Conservation (phyloP, 2,113 vertebrate species). For the Machaerirhynchus nigripectus region DNA sequence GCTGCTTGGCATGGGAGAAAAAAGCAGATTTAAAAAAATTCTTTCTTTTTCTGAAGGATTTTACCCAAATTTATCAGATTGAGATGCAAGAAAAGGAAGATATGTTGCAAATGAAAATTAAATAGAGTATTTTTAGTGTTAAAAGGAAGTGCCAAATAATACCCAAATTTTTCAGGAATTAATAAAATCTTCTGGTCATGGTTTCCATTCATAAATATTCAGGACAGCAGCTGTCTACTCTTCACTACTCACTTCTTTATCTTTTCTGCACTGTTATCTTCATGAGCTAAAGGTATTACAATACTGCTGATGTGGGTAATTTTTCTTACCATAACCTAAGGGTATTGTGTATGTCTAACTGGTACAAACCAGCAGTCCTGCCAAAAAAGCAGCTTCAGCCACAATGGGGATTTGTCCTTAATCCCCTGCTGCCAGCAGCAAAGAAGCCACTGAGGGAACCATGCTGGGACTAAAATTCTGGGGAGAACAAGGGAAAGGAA, state of each 20-base stretch:
- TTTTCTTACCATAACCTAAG: not conserved
- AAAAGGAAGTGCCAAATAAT: not conserved
- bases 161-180: not conserved
- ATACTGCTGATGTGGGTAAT: not conserved
- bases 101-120: not conserved
- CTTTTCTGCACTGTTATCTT: not conserved
- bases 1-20: not conserved
- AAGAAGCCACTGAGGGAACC: not conserved
- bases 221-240: not conserved
- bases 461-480: rapidly evolving
- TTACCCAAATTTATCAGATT: not conserved
- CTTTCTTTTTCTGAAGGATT: not conserved
- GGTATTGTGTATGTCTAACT: not conserved
- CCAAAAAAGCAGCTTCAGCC: not conserved
- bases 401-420: not conserved
- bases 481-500: not conserved
- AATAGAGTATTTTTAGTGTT: not conserved
- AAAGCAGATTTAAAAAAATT: not conserved
- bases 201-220: not conserved
- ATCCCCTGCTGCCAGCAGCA: rapidly evolving
- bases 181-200: not conserved
- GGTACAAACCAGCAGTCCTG: not conserved
- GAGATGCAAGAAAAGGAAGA: not conserved
- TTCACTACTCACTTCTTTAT: not conserved
- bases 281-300: not conserved